Base-by-base conservation (phyloP, 1,140 invertebrate genomes). In the Drosophila azteca region DNA sequence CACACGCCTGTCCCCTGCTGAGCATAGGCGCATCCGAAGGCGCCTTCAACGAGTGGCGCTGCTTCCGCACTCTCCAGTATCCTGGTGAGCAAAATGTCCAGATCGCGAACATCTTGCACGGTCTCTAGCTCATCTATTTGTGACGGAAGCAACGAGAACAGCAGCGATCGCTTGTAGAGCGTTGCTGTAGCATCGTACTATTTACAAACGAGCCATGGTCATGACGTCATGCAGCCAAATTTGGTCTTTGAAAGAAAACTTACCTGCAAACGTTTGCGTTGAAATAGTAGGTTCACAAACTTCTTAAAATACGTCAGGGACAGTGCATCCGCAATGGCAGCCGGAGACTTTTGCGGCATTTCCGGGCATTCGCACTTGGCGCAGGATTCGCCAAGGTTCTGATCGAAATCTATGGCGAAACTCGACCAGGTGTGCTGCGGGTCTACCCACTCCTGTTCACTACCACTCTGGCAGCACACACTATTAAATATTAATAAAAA, bases 271-370 rank as follows among this genome's bases (percentile, higher is more conserved):
- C 55, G 49, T 0, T 91, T 69, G 6, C 74, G 72, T 45, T 74
- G 77, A 39, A 91, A 91, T 17, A 91, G 31, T 2, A 58, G 20
- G 22, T 63, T 83, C 8, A 75, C 69, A 52, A 91, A 88, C 49
- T 90, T 91, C 50, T 72, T 90, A 52, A 88, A 91, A 60, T 90
- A 90, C 8, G 53, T 77, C 15, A 91, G 60, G 13, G 89, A 70
- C 7, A 79, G 44, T 29, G 55, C 77, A 49, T 91, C 82, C 24
- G 77, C 70, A 5, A 62, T n/a, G 9, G 50, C 48, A 24, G 53
- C 75, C 4, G 57, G 51, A 35, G 79, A 65, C 17, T 50, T 57
- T 0, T 54, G 58, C 11, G 46, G 13, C 3, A 13, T 24, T 43
- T 44, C 55, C 17, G 41, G 64, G 24, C 77, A 77, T 44, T 53